These are phyloP conservation scores for Episyrphus balteatus DNA, from an alignment of 1,140 invertebrate genomes.

Conservation along the genomic window DNA sequence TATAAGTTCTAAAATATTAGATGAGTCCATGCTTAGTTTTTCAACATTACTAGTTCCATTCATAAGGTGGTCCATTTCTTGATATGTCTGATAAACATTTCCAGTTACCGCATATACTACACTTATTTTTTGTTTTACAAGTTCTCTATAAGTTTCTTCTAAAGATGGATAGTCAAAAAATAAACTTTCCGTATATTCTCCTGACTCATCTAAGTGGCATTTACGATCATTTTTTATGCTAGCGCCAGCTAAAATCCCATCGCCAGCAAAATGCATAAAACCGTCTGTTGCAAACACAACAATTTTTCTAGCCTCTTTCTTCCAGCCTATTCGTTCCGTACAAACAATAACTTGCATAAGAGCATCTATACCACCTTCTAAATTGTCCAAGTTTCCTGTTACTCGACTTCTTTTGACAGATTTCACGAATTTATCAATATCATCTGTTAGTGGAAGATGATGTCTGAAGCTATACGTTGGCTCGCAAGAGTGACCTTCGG, in stretches of 20 bases:
- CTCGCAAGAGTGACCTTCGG: slow-evolving; percentile 40
- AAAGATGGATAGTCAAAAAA: slow-evolving; percentile 52
- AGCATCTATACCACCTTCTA: slow-evolving; percentile 96
- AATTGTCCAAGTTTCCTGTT: slow-evolving; percentile 94
- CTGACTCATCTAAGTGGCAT: slow-evolving; percentile 44
- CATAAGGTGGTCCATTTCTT: slow-evolving; percentile 40
- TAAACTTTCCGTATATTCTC: slow-evolving; percentile 42
- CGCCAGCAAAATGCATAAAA: slow-evolving; percentile 50
- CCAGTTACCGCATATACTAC: slow-evolving; percentile 50
- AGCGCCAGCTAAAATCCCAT: slow-evolving; percentile 44
- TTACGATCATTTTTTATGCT: slow-evolving; percentile 39
- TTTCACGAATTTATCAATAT: slow-evolving; percentile 42
- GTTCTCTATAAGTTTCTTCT: slow-evolving; percentile 45
- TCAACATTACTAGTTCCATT: slow-evolving; percentile 46
- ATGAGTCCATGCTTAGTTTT: slow-evolving; percentile 44
- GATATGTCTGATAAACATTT: slow-evolving; percentile 42
- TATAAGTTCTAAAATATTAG: slow-evolving; percentile 49
- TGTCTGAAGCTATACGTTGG: slow-evolving; percentile 60
- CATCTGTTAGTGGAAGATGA: slow-evolving; percentile 50
- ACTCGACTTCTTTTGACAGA: slow-evolving; percentile 55
- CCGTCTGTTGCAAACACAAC: slow-evolving; percentile 53
- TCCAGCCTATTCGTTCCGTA: slow-evolving; percentile 53
- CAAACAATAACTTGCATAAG: slow-evolving; percentile 97
- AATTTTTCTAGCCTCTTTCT: slow-evolving; percentile 44
- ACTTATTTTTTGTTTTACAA: slow-evolving; percentile 46